Base-by-base conservation (phyloP, 2,888 invertebrate genomes). In the Pyrochroa serraticornis region DNA sequence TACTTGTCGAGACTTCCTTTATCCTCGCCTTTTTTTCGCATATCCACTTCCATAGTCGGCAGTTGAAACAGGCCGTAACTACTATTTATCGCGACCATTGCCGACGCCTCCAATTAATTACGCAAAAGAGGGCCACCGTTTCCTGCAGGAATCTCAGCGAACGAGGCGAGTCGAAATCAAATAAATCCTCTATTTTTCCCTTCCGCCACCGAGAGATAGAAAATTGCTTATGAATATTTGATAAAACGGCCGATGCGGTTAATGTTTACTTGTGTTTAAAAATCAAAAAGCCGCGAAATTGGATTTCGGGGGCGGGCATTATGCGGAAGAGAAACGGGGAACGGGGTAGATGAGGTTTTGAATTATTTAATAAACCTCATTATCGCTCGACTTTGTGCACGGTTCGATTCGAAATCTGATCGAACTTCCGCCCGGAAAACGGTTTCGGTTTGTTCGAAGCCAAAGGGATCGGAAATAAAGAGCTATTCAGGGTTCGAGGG, bases 241-340 rank as follows among this genome's bases (percentile, higher is more conserved):
- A 59, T 37, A 9, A 33, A 53, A 49, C 49, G 45, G 45, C 45
- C 46, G 41, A 44, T 42, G 45, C 46, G 45, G 31, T 50, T 54
- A 54, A 59, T 50, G 58, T 50, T 59, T 49, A 48, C 50, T 54
- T 46, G 43, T 46, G 51, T 51, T 55, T 47, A 50, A 55, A 55
- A 59, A 59, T 54, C 58, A 45, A 58, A 53, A 58, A 54, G 53
- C 43, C 49, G 43, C 53, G 14, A 59, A 59, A 53, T 58, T 53
- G 48, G 53, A 53, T 58, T 53, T 43, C 10, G 43, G 7, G 9
- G 12, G 7, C 38, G 38, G 22, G 22, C 10, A 38, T 38, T 38
- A 38, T 38, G 22, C 36, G 34, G 42, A 35, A 36, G 31, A 13
- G 36, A 2, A 12, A 8, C 12, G 8, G 9, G 3, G 14, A 3